Percentiles rank a stretch among this genome's conserved stretches.
Conservation (phyloP, 2,797 vertebrate genomes). For the Dicrostonyx torquatus region DNA sequence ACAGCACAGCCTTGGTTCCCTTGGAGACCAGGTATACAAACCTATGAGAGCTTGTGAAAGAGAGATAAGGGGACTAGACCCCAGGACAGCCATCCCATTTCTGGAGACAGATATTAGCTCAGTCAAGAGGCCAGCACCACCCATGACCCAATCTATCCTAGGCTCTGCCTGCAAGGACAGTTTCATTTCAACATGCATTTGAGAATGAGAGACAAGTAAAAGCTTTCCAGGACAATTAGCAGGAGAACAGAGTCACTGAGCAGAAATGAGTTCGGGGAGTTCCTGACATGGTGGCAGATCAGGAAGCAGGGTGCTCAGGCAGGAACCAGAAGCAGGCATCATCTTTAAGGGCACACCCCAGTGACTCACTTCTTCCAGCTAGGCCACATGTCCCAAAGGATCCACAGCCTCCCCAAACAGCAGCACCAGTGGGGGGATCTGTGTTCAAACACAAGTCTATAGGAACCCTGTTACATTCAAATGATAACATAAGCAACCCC, state of each 20-base stretch:
- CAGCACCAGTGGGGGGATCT: not conserved
- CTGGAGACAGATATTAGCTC: no score
- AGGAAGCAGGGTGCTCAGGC: not conserved
- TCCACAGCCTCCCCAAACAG: not conserved
- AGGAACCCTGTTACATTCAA: not conserved
- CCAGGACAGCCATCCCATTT: not conserved
- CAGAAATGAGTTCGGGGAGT: not conserved
- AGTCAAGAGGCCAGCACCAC: not conserved
- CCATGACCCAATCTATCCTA: not conserved
- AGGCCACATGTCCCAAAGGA: not conserved
- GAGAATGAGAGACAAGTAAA: not conserved
- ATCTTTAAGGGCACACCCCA: not conserved
- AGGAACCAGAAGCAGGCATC: not conserved
- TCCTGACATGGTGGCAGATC: not conserved
- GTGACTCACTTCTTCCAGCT: not conserved
- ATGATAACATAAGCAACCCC: no score
- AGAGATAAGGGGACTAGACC: not conserved
- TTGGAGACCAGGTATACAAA: not conserved
- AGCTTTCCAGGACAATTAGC: not conserved
- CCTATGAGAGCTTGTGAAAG: not conserved
- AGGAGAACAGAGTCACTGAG: not conserved
- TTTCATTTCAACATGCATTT: not conserved
- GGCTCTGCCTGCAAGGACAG: not conserved
- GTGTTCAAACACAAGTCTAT: not conserved
- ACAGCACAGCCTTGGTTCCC: not conserved